Evolutionary conservation across 2,797 vertebrate species (phyloP).

Genomic region (Lepus oiostolus): DNA sequence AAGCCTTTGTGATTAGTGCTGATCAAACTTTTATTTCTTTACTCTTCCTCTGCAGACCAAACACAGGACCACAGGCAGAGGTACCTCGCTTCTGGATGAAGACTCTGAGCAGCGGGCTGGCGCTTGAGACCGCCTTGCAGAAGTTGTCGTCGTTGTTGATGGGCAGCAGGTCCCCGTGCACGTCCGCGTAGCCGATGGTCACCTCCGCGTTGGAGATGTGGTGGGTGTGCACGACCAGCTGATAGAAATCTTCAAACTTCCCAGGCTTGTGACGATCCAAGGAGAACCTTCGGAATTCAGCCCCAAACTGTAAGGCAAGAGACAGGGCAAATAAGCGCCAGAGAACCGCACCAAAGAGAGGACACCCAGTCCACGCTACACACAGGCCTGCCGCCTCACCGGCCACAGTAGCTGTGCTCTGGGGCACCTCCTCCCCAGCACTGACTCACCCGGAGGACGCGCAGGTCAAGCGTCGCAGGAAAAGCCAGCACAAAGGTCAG

Average conservation of each 20-base stretch:
- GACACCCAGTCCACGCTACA: too few species aligned
- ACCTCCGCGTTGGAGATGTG: slow-evolving; percentile 96
- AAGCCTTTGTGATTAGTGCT: not conserved
- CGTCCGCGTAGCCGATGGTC: slow-evolving; percentile 97
- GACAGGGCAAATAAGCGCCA: not conserved
- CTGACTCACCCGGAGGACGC: too few species aligned
- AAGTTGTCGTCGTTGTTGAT: slow-evolving; percentile 99
- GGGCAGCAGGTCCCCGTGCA: slow-evolving; percentile 97
- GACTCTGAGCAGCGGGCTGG: slow-evolving; percentile 96
- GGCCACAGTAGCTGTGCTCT: too few species aligned
- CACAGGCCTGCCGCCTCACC: too few species aligned
- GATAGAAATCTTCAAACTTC: slow-evolving; percentile 99
- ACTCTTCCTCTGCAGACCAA: not conserved
- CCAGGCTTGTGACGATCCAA: slow-evolving; percentile 96
- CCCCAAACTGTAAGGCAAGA: slow-evolving; percentile 93
- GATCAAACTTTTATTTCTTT: not conserved
- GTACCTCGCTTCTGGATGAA: slow-evolving; percentile 99
- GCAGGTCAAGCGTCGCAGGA: too few species aligned
- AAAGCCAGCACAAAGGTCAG: too few species aligned
- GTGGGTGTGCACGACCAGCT: slow-evolving; percentile 97
- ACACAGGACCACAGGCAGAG: not conserved
- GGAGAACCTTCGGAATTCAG: slow-evolving; percentile 98
- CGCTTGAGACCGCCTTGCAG: slow-evolving; percentile 97
- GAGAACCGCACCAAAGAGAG: not conserved
- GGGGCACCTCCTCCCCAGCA: too few species aligned